Evolutionary conservation across 2,797 vertebrate species (phyloP).

Genomic region (Pantherophis vulpinus): DNA sequence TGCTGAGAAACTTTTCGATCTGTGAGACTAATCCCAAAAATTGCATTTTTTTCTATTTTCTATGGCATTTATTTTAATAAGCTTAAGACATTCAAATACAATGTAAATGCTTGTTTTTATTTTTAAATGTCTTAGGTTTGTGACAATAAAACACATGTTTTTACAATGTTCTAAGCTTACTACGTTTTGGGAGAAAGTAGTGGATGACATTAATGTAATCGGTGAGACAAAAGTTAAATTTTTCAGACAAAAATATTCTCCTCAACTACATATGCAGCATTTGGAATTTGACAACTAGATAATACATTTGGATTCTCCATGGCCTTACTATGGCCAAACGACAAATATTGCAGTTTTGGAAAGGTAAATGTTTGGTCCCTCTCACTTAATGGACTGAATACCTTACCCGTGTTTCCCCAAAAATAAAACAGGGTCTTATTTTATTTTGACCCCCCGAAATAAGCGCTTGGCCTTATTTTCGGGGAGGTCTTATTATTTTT

Average conservation of each 20-base stretch:
- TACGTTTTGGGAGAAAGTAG: not conserved
- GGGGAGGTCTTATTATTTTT: too few relatives aligned
- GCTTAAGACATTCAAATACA: not conserved
- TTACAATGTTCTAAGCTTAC: not conserved
- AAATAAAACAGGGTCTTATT: too few relatives aligned
- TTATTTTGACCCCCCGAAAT: too few relatives aligned
- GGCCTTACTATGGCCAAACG: not conserved
- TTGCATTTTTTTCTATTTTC: not conserved
- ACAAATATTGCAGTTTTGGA: not conserved
- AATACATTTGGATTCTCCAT: not conserved
- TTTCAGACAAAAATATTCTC: not conserved
- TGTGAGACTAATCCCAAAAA: not conserved
- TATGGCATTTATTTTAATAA: not conserved
- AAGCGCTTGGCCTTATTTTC: too few relatives aligned
- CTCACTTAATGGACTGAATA: not conserved
- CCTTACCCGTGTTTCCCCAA: not conserved
- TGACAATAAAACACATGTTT: not conserved
- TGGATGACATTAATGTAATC: not conserved
- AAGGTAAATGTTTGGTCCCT: not conserved
- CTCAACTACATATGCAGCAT: not conserved
- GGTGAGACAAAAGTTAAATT: not conserved
- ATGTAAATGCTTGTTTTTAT: not conserved
- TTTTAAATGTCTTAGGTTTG: not conserved
- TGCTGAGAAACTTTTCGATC: not conserved
- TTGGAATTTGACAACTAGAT: not conserved